Evolutionary conservation across 2,797 vertebrate species (phyloP).

Genomic region (Xerus rutilus): DNA sequence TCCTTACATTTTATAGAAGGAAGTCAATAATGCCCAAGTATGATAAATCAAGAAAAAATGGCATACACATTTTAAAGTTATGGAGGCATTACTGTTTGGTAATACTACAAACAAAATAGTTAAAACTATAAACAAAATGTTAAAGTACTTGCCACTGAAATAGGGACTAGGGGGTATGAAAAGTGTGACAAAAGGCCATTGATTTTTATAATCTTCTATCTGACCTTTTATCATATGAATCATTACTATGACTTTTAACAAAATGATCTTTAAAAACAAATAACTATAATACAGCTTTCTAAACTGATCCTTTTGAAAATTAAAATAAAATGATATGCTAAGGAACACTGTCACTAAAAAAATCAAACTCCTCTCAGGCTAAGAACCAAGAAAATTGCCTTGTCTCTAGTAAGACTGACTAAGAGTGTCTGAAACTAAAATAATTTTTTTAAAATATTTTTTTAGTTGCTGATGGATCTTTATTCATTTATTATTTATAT

Average conservation of each 20-base stretch:
- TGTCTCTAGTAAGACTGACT: neutral
- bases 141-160: neutral
- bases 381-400: constrained; percentile 21
- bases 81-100: neutral
- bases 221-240: constrained; percentile 31
- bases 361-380: neutral
- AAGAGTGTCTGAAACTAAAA: constrained; percentile 24
- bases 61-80: neutral
- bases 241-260: constrained; percentile 35
- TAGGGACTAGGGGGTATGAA: neutral
- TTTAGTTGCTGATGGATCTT: too few relatives aligned
- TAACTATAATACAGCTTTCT: neutral
- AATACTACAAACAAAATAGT: constrained; percentile 37
- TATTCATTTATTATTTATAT: too few relatives aligned
- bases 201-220: constrained; percentile 30
- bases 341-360: constrained; percentile 14
- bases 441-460: neutral
- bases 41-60: neutral
- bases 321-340: neutral
- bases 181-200: neutral
- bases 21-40: neutral
- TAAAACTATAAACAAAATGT: constrained; percentile 13
- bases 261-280: constrained; percentile 32
- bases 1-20: neutral
- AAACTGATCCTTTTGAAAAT: constrained; percentile 29